Evolutionary conservation across 2,797 vertebrate genomes (phyloP).

Genomic region (Numenius phaeopus): DNA sequence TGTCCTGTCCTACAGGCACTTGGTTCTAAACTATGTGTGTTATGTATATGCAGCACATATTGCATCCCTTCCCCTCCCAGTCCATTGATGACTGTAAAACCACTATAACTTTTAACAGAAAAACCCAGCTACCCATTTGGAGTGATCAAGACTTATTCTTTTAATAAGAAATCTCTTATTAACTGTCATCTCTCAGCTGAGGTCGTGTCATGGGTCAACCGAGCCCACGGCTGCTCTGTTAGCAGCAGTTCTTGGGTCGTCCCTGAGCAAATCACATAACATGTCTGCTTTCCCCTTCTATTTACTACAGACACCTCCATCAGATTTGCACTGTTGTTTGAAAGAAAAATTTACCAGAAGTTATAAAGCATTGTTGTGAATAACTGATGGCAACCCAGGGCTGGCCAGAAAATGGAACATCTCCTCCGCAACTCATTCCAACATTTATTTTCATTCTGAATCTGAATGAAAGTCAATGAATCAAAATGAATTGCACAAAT

Average conservation of each 20-base stretch:
- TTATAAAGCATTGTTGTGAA: background rate
- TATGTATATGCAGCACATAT: background rate
- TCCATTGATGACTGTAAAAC: background rate
- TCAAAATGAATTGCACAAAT: constrained; percentile 20
- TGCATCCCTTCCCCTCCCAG: background rate
- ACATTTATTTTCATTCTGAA: background rate
- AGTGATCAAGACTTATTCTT: background rate
- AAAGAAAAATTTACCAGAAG: background rate
- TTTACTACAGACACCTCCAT: background rate
- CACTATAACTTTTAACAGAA: background rate
- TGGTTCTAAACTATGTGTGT: background rate
- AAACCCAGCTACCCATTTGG: background rate
- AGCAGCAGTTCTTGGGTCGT: background rate
- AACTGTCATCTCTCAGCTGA: background rate
- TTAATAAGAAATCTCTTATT: background rate
- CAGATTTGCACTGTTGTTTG: background rate
- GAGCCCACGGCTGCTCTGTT: background rate
- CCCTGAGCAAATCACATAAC: background rate
- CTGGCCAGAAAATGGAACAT: background rate
- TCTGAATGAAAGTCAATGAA: background rate
- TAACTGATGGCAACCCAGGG: background rate
- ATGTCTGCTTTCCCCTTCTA: fast-evolving
- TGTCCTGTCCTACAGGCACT: background rate
- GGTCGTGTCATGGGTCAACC: background rate
- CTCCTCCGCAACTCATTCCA: background rate